Percentiles rank a stretch among this genome's conserved stretches.
phyloP scores from a whole-genome alignment of 2,888 invertebrate genomes.

The Ceraclea dissimilis region DNA sequence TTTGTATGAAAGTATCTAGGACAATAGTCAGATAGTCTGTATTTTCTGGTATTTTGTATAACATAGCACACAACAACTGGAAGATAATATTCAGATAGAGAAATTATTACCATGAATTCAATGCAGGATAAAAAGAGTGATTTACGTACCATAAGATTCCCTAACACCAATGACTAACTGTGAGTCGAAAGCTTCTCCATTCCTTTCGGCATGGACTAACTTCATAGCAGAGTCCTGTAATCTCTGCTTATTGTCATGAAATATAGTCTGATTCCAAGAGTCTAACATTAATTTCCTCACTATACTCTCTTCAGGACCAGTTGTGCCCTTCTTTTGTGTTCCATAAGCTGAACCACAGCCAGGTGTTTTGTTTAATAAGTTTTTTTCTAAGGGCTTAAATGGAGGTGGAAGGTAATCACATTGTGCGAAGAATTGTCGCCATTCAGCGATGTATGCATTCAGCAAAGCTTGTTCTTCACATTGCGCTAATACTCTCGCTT shows the following conservation, averaged over 20 bases:
- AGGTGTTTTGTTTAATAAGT: conserved; percentile 54
- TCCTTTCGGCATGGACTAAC: conserved; percentile 91
- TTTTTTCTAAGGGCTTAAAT: conserved; percentile 85
- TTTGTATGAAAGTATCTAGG: no score
- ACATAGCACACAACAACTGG: no score
- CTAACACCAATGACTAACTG: conserved; percentile 95
- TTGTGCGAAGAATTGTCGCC: conserved; percentile 97
- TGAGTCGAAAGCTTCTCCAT: conserved; percentile 96
- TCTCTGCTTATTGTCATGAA: conserved; percentile 88
- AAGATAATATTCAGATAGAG: no score
- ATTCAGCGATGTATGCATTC: conserved; percentile 95
- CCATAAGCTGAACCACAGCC: conserved; percentile 33
- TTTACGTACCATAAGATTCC: conserved; percentile 78
- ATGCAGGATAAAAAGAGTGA: no score
- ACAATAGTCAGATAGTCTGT: no score
- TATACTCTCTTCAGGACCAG: conserved; percentile 77
- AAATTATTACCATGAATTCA: no score
- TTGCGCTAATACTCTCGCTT: conserved; percentile 80
- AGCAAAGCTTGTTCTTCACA: conserved; percentile 92
- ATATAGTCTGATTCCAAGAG: conserved; percentile 97
- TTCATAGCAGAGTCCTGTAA: conserved; percentile 96
- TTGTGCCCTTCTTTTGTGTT: conserved; percentile 46
- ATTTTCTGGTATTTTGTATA: no score
- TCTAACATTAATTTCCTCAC: conserved; percentile 95
- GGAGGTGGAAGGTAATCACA: conserved; percentile 95